Conservation (phyloP, 1,140 invertebrate species). For the Magallana angulata region DNA sequence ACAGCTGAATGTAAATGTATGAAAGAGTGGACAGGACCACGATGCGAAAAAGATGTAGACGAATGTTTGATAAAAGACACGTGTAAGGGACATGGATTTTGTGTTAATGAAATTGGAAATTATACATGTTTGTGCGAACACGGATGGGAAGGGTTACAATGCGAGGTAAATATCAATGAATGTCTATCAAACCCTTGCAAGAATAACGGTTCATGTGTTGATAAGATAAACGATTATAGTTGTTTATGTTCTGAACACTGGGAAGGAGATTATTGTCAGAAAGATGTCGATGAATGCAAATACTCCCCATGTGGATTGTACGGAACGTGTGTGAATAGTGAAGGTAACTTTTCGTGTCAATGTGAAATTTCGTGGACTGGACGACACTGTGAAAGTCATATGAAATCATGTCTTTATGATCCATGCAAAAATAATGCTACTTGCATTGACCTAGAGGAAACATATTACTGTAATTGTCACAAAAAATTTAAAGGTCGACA, state of each 20-base stretch:
- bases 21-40: conserved; percentile 37
- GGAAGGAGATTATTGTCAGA: conserved; percentile 33
- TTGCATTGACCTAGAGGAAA: conserved; percentile 24
- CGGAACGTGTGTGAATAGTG: background rate
- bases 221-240: background rate
- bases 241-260: conserved; percentile 3
- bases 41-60: conserved; percentile 47
- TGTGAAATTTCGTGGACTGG: conserved; percentile 19
- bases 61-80: conserved; percentile 49
- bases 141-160: background rate
- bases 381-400: background rate
- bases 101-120: background rate
- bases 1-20: conserved; percentile 45
- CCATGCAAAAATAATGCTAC: conserved; percentile 30
- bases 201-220: background rate
- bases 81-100: conserved; percentile 17
- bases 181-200: background rate
- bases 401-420: conserved; percentile 3
- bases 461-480: conserved; percentile 23
- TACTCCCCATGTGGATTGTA: background rate
- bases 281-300: background rate
- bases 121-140: background rate
- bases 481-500: background rate
- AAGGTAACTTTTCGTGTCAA: conserved; percentile 9
- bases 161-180: background rate